Conservation (phyloP, 2,113 vertebrate genomes). For the Ibidorhyncha struthersii region DNA sequence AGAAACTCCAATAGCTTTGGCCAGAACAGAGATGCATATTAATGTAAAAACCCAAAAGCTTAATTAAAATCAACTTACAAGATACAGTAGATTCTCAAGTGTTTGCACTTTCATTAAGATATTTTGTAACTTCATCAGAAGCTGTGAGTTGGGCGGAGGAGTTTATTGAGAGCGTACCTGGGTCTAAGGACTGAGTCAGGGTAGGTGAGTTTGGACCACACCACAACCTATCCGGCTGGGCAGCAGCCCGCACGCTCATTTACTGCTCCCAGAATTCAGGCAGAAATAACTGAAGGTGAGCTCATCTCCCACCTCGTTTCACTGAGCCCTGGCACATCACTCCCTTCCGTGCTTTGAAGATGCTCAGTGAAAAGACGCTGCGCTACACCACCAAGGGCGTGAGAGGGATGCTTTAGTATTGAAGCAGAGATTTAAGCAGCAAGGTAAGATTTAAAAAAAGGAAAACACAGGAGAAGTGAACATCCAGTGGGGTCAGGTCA, state of each 20-base stretch:
- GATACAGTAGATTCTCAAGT: neutral
- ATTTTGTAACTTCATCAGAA: neutral
- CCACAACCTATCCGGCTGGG: accelerated
- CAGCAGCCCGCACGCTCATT: neutral
- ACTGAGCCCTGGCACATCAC: neutral
- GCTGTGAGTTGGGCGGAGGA: neutral
- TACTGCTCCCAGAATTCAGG: neutral
- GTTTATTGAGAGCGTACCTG: neutral
- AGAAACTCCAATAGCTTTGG: neutral
- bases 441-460: too few relatives aligned
- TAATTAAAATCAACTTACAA: neutral
- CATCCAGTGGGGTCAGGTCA: neutral
- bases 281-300: neutral
- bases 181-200: neutral
- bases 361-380: neutral
- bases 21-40: neutral
- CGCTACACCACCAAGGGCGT: neutral
- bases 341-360: neutral
- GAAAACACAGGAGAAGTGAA: neutral
- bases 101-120: neutral
- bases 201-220: neutral
- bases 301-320: neutral
- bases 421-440: neutral
- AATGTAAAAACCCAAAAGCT: neutral
- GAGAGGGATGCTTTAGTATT: neutral